Percentiles rank a stretch among this genome's conserved stretches.
These are phyloP conservation scores for Hydrolagus affinis DNA, from an alignment of 2,113 vertebrate genomes.

Conservation along the genomic window DNA sequence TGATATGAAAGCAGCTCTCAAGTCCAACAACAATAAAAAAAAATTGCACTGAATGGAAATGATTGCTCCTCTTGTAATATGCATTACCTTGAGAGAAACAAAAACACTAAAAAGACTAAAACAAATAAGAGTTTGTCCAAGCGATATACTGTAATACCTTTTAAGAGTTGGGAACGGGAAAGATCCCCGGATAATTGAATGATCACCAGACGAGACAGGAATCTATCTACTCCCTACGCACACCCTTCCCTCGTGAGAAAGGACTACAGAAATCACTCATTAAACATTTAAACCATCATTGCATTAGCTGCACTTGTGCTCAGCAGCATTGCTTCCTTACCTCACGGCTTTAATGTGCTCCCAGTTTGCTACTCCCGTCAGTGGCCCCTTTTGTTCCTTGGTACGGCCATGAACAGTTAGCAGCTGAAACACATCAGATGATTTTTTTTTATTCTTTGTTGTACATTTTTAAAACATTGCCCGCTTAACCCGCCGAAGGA, in stretches of 20 bases:
- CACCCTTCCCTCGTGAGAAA: not conserved
- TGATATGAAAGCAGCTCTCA: no score
- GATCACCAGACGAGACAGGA: no score
- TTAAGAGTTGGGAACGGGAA: no score
- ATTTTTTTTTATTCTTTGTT: not conserved
- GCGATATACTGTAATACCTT: no score
- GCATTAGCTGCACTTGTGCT: not conserved
- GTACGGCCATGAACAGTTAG: conserved; percentile 89
- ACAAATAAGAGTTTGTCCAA: no score
- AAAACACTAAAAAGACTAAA: no score
- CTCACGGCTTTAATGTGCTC: conserved; percentile 86
- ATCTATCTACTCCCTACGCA: not conserved
- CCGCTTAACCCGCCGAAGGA: no score
- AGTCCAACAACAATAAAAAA: no score
- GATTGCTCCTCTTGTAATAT: no score
- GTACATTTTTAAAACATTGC: not conserved
- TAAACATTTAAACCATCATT: not conserved
- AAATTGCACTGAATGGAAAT: no score
- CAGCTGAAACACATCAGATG: conserved; percentile 54
- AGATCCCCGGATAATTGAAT: no score
- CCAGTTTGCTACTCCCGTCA: conserved; percentile 81
- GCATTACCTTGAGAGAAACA: no score
- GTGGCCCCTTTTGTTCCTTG: conserved; percentile 90
- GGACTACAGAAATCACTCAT: not conserved
- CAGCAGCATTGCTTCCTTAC: conserved; percentile 50